Conservation (phyloP, 2,113 vertebrate species). For the Phaethon lepturus region DNA sequence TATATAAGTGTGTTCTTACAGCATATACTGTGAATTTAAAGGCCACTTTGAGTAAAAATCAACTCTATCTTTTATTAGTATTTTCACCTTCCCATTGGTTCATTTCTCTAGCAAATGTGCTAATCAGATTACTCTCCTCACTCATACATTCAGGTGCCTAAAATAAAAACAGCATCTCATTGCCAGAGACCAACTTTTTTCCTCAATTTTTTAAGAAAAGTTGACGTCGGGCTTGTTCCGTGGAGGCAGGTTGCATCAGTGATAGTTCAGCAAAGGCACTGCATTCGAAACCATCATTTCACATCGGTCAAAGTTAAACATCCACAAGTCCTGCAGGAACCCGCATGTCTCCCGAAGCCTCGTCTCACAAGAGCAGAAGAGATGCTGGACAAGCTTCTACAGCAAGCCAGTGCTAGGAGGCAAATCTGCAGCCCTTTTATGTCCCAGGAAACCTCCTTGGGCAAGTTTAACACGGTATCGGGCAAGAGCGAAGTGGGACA, state of each 20-base stretch:
- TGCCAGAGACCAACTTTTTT: slow-evolving; percentile 1
- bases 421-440: not conserved
- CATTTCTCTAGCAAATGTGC: slow-evolving; percentile 14
- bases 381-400: not conserved
- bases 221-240: not conserved
- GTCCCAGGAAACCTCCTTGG: not conserved
- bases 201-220: not conserved
- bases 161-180: slow-evolving; percentile 28
- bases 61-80: slow-evolving; percentile 45
- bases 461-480: not conserved
- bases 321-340: not conserved
- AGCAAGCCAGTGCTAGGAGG: not conserved
- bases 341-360: not conserved
- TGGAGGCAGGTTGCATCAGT: not conserved
- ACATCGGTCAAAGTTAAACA: not conserved
- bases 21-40: slow-evolving; percentile 49
- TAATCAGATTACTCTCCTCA: slow-evolving; percentile 41
- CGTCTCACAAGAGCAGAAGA: not conserved
- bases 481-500: not conserved
- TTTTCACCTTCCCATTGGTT: slow-evolving; percentile 48
- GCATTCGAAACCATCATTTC: not conserved
- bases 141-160: not conserved
- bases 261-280: not conserved
- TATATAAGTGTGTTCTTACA: slow-evolving; percentile 67
- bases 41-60: slow-evolving; percentile 47